Base-by-base conservation (phyloP, 1,140 invertebrate species). In the Leguminivora glycinivorella region DNA sequence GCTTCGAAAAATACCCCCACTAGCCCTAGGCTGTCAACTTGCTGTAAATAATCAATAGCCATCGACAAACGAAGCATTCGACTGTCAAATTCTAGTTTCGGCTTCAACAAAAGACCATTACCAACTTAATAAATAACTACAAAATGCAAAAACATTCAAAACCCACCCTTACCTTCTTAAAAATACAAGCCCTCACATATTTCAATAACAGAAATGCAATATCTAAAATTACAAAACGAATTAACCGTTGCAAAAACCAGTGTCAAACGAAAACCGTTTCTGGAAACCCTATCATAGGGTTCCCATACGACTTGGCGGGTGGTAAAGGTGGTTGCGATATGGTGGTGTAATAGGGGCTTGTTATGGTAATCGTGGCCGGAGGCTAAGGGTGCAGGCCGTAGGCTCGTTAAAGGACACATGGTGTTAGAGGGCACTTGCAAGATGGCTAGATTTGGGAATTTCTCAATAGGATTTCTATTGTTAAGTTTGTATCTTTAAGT, bases 41-140 rank as follows among this genome's bases (percentile, higher is more conserved):
- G 70, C 78, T 81, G 82, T 79, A 75, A 75, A 76, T 90, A 91
- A 91, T 90, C 88, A 82, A 91, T 85, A 82, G 72, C 83, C 81
- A 88, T 90, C 87, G 87, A 88, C 88, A 90, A 91, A 90, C 88
- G 89, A 91, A 88, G 79, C 89, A 78, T 85, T 86, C 83, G 79
- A 69, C 86, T 87, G 85, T 84, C 87, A 89, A 91, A 89, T 89
- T 89, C 82, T 87, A 87, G 89, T 89, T 88, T 87, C 85, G 77
- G 81, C 69, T 78, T 81, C 80, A 83, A 87, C 86, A 88, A 88
- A 85, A 86, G 78, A 78, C 19, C 66, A 70, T 74, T 40, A 69
- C 81, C 79, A 79, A 71, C 56, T 76, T 76, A 63, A 38, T 60
- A 72, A 17, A 72, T 70, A 70, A 56, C 7, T 43, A 5, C 25